A percentile compares a stretch with the other conserved stretches of the same genome.
Evolutionary conservation across 2,797 vertebrate species (phyloP).

Genomic region (Eospalax fontanierii): DNA sequence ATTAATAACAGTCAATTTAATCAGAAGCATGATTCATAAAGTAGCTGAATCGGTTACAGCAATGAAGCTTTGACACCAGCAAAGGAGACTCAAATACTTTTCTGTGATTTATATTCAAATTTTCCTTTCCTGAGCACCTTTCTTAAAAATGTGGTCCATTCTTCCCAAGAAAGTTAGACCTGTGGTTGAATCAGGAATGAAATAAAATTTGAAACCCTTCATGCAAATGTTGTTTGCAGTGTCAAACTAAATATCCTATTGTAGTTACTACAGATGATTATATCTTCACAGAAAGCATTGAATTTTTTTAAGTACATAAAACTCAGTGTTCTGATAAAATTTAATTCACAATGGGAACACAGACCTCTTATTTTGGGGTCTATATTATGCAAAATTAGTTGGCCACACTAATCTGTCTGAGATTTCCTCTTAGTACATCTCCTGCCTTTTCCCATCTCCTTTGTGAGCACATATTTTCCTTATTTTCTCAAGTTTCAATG

Average conservation of each 20-base stretch:
- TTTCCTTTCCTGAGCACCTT: constrained; percentile 28
- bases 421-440: neutral
- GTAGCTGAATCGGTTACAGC: neutral
- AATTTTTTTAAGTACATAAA: constrained; percentile 11
- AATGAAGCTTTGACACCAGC: neutral
- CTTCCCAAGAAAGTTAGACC: neutral
- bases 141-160: neutral
- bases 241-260: neutral
- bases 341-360: neutral
- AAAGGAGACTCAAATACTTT: constrained; percentile 6
- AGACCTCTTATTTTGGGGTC: neutral
- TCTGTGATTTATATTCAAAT: constrained; percentile 27
- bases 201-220: too few species aligned
- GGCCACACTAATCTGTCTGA: neutral
- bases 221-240: constrained; percentile 15
- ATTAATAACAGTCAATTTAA: constrained; percentile 29
- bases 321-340: neutral
- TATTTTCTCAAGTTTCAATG: neutral
- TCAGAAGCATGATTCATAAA: neutral
- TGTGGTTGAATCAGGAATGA: neutral
- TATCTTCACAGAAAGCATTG: neutral
- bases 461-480: neutral
- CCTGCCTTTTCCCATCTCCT: neutral
- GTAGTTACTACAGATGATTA: neutral
- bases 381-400: neutral